phyloP scores from a whole-genome alignment of 2,888 invertebrate species.

The Clivina fossor region DNA sequence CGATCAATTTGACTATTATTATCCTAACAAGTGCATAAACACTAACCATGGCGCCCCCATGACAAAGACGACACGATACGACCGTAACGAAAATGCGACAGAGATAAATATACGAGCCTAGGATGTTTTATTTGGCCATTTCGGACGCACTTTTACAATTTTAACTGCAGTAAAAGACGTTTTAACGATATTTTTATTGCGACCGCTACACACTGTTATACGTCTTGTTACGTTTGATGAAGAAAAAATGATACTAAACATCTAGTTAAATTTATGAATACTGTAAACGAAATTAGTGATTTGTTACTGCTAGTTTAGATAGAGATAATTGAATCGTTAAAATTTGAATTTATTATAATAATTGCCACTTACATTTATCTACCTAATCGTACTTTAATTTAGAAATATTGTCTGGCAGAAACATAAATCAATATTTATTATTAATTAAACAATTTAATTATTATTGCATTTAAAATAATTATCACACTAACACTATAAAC shows the following conservation, averaged over 20 bases:
- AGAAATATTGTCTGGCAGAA: too few relatives aligned
- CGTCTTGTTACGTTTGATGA: slow-evolving; percentile 16
- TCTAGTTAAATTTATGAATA: slow-evolving; percentile 26
- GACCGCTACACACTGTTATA: slow-evolving; percentile 41
- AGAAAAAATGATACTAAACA: slow-evolving; percentile 24
- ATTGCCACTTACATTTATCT: too few relatives aligned
- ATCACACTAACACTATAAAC: too few relatives aligned
- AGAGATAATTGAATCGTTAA: too few relatives aligned
- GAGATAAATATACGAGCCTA: slow-evolving; percentile 4
- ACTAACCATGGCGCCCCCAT: slow-evolving; percentile 21
- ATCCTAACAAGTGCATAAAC: slow-evolving; percentile 34
- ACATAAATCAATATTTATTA: too few relatives aligned
- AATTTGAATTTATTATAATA: too few relatives aligned
- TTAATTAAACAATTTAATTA: too few relatives aligned
- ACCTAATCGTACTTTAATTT: too few relatives aligned
- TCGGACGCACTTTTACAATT: slow-evolving; percentile 57
- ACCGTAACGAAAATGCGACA: neutral
- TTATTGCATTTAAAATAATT: too few relatives aligned
- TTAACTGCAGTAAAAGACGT: slow-evolving; percentile 54
- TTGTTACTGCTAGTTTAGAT: too few relatives aligned
- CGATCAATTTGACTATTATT: slow-evolving; percentile 47
- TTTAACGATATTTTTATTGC: slow-evolving; percentile 55
- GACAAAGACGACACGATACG: slow-evolving; percentile 27
- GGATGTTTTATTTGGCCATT: slow-evolving; percentile 40
- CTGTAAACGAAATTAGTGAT: too few relatives aligned